Evolutionary conservation across 2,888 invertebrate genomes (phyloP), one percentile per base, ranked within the genome.

Genomic region (Willowsia nigromaculata): DNA sequence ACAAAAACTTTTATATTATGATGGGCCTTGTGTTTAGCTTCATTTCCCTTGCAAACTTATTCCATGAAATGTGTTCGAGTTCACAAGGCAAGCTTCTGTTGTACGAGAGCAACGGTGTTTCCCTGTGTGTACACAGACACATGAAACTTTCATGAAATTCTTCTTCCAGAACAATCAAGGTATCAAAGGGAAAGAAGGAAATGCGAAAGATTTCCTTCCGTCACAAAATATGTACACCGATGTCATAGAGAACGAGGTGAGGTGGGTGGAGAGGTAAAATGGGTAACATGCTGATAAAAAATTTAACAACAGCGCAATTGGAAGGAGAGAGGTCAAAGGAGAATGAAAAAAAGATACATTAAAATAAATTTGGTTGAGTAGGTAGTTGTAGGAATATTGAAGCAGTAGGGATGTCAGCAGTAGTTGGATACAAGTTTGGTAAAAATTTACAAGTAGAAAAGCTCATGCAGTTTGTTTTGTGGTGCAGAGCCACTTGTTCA

Each of bases 111-210:
- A 18, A 18, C 1, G 9, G 18, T 53, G 11, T 18, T 18, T 53
- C 53, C 3, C 18, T 40, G 40, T 37, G 68, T 40, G 22, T 68
- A 18, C 18, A 22, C 68, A 74, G 59, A 74, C 85, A 56, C 85
- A 85, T 84, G 84, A 84, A 84, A 84, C 50, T 84, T 84, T 84
- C 71, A 84, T 84, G 84, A 71, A 71, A 84, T 76, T 76, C 59
- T 59, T 84, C 84, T 74, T 74, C 30, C n/a, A 74, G 84, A 84
- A 85, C 85, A 85, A 85, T 74, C 85, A 56, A 71, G 71, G 59
- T 59, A 40, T 65, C 68, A n/a, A 25, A 40, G 68, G 40, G 22
- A 13, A 9, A 65, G 65, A 33, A 68, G 68, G 68, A 68, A 68
- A 68, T 68, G 40, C 30, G 68, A 40, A 68, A 33, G 68, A 68